A percentile compares a stretch with the other conserved stretches of the same genome.
Conservation (phyloP, 2,113 vertebrate species). For the Prinia subflava region DNA sequence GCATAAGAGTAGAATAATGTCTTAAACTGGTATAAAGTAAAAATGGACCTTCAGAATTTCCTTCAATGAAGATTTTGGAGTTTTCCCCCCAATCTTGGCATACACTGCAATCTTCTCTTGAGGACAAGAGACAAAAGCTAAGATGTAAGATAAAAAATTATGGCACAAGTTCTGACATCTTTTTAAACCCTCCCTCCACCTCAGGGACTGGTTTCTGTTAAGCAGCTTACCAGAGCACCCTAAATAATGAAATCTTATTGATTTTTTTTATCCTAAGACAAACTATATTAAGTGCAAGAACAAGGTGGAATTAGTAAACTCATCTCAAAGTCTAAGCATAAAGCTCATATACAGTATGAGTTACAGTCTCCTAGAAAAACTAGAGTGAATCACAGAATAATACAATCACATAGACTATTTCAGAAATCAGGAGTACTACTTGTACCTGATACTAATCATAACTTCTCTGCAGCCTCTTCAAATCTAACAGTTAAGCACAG, state of each 20-base stretch:
- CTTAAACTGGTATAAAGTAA: background rate
- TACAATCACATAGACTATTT: background rate
- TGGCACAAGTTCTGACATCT: background rate
- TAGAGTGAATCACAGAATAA: background rate
- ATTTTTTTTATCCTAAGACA: background rate
- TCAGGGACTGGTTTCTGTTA: background rate
- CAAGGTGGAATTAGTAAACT: background rate
- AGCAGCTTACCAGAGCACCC: background rate
- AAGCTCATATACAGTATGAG: background rate
- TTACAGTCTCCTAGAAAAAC: background rate
- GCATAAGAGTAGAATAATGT: background rate
- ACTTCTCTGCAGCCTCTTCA: background rate
- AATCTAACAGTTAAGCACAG: background rate
- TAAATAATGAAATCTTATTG: background rate
- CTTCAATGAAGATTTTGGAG: background rate
- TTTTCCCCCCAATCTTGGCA: fast-evolving
- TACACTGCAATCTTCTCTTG: background rate
- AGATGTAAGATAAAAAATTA: background rate
- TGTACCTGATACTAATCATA: background rate
- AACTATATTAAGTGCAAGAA: background rate
- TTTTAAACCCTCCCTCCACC: background rate
- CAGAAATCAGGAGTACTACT: background rate
- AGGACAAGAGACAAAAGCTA: background rate
- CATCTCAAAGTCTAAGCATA: background rate
- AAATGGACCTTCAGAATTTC: background rate